Conservation (phyloP, 2,113 vertebrate species). For the Erinaceus europaeus region DNA sequence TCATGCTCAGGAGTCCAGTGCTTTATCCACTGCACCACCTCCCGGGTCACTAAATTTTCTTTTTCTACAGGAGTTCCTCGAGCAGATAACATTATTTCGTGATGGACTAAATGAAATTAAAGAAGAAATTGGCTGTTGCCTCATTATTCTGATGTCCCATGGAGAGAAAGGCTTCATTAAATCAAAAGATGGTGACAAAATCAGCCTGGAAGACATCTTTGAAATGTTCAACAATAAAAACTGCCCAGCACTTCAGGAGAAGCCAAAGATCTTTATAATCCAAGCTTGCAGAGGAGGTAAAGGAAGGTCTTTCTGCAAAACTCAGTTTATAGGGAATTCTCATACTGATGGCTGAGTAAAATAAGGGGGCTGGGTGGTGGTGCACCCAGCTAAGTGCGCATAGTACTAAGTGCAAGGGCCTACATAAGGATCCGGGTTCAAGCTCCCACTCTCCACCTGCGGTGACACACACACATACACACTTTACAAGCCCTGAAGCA, state of each 20-base stretch:
- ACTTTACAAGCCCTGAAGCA: no score
- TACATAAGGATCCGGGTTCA: no score
- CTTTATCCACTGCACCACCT: no score
- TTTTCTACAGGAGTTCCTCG: constrained; percentile 24
- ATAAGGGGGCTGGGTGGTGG: no score
- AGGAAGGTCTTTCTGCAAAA: not conserved
- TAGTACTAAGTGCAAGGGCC: no score
- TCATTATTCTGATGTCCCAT: constrained; percentile 62
- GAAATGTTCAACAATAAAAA: constrained; percentile 64
- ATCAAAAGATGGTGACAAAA: not conserved
- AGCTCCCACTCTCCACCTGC: no score
- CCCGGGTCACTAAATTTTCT: not conserved
- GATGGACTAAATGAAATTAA: constrained; percentile 37
- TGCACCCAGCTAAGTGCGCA: no score
- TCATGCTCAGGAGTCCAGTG: no score
- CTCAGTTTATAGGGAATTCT: not conserved
- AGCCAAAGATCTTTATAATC: constrained; percentile 70
- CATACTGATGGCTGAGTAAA: not conserved
- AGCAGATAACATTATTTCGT: constrained; percentile 12
- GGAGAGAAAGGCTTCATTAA: constrained; percentile 46
- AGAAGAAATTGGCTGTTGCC: constrained; percentile 46
- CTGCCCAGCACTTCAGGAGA: constrained; percentile 54
- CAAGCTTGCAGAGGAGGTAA: constrained; percentile 69
- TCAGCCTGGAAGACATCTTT: constrained; percentile 55
- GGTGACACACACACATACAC: no score